phyloP scores from a whole-genome alignment of 2,888 invertebrate genomes.

The Leptinotarsa tumamoca region DNA sequence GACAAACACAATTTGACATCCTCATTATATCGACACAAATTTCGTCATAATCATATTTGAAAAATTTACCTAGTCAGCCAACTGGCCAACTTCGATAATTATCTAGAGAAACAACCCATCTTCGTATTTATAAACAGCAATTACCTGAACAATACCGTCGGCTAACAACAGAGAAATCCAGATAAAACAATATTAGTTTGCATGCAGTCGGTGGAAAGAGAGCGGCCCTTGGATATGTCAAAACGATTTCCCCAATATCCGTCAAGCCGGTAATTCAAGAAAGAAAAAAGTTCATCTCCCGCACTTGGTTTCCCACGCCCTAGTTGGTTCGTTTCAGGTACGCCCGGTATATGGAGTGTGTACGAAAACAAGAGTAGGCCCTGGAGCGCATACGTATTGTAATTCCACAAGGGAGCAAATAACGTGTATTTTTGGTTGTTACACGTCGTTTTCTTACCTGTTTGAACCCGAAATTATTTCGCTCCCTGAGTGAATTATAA shows the following conservation, averaged over 20 bases:
- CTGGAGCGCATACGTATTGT: conserved; percentile 30
- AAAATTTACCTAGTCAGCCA: neutral
- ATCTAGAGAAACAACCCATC: conserved; percentile 13
- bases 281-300: conserved; percentile 19
- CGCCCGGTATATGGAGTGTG: conserved; percentile 29
- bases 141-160: conserved; percentile 23
- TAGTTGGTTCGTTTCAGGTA: conserved; percentile 38
- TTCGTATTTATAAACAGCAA: conserved; percentile 16
- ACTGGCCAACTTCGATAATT: conserved; percentile 2
- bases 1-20: neutral
- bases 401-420: conserved; percentile 23
- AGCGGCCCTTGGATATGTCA: conserved; percentile 17
- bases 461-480: conserved; percentile 19
- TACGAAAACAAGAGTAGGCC: conserved; percentile 39
- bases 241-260: conserved; percentile 21
- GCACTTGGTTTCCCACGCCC: conserved; percentile 34
- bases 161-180: conserved; percentile 25
- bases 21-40: conserved; percentile 15
- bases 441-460: conserved; percentile 35
- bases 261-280: conserved; percentile 16
- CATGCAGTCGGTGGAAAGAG: conserved; percentile 23
- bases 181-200: conserved; percentile 32
- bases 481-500: conserved; percentile 25
- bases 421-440: conserved; percentile 30
- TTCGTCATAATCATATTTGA: neutral